phyloP scores from a whole-genome alignment of 2,888 invertebrate species.

The Epicampocera succincta region DNA sequence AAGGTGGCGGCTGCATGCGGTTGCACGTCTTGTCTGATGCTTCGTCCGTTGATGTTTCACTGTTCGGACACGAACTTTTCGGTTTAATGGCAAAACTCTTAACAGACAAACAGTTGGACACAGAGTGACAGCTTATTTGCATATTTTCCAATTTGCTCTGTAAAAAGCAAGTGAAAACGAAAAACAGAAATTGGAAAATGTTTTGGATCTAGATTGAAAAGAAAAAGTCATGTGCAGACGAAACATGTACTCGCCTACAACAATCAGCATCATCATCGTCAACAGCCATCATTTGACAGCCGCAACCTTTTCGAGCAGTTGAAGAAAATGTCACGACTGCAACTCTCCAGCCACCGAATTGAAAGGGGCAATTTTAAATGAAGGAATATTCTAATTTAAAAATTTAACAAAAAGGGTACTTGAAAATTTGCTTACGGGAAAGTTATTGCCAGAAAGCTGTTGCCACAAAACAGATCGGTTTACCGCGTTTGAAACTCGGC shows the following conservation, averaged over 20 bases:
- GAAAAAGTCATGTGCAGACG: slow-evolving; percentile 64
- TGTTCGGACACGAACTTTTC: slow-evolving; percentile 36
- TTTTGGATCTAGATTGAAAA: slow-evolving; percentile 60
- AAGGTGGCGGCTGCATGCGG: not conserved
- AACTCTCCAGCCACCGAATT: no score
- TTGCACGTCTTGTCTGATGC: slow-evolving; percentile 12
- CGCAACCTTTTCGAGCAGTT: slow-evolving; percentile 25
- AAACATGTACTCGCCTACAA: slow-evolving; percentile 58
- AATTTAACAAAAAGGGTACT: no score
- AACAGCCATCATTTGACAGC: slow-evolving; percentile 44
- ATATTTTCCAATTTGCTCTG: slow-evolving; percentile 78
- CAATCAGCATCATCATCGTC: slow-evolving; percentile 52
- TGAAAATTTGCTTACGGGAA: no score
- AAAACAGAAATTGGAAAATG: slow-evolving; percentile 10
- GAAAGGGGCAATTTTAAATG: no score
- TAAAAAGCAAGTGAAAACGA: slow-evolving; percentile 61
- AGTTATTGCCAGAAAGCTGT: no score
- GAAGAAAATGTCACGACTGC: slow-evolving; percentile 4
- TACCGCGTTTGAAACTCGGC: no score
- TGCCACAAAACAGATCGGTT: no score
- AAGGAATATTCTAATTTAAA: no score
- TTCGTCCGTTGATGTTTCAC: slow-evolving; percentile 54
- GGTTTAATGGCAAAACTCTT: slow-evolving; percentile 47
- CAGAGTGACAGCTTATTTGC: slow-evolving; percentile 75
- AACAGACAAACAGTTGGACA: slow-evolving; percentile 49